Evolutionary conservation across 2,888 invertebrate genomes (phyloP).

Genomic region (Agonopterix arenella): DNA sequence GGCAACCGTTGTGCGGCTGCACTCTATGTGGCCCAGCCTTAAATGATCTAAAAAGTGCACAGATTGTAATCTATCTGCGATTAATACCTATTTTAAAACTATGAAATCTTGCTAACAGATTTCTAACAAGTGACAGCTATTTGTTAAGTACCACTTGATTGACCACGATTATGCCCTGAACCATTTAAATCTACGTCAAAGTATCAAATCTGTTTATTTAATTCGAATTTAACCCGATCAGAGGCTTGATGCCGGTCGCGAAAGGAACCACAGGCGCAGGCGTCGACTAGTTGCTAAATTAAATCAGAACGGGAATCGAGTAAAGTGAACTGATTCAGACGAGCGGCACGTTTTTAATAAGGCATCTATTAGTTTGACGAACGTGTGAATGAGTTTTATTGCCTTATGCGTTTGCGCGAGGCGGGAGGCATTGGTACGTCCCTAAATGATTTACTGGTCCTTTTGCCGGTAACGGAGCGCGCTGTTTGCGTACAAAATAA

Average conservation of each 20-base stretch:
- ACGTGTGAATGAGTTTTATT: conserved; percentile 74
- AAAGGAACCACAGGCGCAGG: neutral
- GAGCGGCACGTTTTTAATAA: conserved; percentile 64
- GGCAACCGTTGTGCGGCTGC: too few species aligned
- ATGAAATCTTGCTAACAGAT: too few species aligned
- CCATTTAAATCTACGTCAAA: too few species aligned
- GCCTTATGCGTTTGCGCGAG: conserved; percentile 57
- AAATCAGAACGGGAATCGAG: conserved; percentile 32
- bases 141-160: too few species aligned
- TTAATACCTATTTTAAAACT: too few species aligned
- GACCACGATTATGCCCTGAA: neutral
- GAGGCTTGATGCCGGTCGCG: too few species aligned
- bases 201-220: too few species aligned
- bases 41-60: too few species aligned
- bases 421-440: conserved; percentile 58
- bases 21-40: too few species aligned
- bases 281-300: conserved; percentile 30
- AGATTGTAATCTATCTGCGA: too few species aligned
- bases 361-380: conserved; percentile 67
- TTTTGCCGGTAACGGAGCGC: conserved; percentile 16
- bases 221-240: too few species aligned
- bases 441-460: conserved; percentile 57
- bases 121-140: too few species aligned
- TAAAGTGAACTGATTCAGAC: conserved; percentile 44
- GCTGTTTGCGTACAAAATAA: conserved; percentile 2